These are phyloP conservation scores for Campoletis raptor DNA, from an alignment of 2,888 invertebrate genomes.

Conservation along the genomic window DNA sequence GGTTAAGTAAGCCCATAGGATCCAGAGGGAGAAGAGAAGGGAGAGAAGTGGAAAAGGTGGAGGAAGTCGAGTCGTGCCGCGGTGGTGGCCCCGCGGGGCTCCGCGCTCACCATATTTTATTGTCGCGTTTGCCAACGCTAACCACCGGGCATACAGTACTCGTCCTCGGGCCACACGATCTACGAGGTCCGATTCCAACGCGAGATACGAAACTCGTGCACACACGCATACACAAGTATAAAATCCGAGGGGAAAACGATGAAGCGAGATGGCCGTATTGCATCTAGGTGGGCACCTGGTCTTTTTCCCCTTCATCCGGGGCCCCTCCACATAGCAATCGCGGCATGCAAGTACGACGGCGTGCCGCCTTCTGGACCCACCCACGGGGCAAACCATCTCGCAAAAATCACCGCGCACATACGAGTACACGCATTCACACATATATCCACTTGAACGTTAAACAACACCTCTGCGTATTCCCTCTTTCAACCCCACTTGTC, in stretches of 20 bases:
- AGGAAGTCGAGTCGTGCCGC: constrained; percentile 73
- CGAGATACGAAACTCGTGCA: constrained; percentile 5
- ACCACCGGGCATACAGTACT: constrained; percentile 74
- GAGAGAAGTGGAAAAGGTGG: constrained; percentile 59
- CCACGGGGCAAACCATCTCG: constrained; percentile 82
- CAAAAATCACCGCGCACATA: constrained; percentile 82
- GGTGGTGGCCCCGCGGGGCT: constrained; percentile 73
- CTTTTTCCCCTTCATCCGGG: constrained; percentile 53
- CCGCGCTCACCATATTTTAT: constrained; percentile 81
- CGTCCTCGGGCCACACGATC: constrained; percentile 60
- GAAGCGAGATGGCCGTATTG: constrained; percentile 58
- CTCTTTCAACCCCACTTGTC: constrained; percentile 2
- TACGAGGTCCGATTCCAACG: constrained; percentile 60
- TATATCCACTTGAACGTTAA: constrained; percentile 15
- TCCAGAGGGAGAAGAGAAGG: constrained; percentile 29
- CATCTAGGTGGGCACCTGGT: constrained; percentile 76
- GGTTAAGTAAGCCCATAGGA: constrained; percentile 48
- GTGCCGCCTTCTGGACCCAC: constrained; percentile 81
- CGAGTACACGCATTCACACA: not conserved
- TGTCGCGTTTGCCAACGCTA: constrained; percentile 83
- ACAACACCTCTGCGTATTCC: constrained; percentile 33
- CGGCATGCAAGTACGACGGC: constrained; percentile 74
- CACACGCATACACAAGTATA: not conserved
- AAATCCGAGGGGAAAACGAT: constrained; percentile 46
- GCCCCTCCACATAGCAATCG: constrained; percentile 67